These are phyloP conservation scores for Natrix natrix DNA, from an alignment of 2,797 vertebrate species.

Conservation along the genomic window DNA sequence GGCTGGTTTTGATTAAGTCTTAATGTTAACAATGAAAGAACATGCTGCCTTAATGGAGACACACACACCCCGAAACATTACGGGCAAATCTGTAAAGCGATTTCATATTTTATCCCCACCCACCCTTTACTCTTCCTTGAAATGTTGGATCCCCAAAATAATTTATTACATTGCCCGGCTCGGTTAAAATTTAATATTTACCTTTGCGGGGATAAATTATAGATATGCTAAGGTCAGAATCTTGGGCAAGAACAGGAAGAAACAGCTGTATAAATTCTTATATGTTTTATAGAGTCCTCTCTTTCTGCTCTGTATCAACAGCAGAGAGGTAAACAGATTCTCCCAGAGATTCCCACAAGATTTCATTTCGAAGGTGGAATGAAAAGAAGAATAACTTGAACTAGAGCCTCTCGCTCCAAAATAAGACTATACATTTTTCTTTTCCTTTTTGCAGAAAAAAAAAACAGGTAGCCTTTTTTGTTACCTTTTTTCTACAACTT, in stretches of 20 bases:
- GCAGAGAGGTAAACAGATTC: background rate
- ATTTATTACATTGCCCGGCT: background rate
- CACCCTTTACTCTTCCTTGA: background rate
- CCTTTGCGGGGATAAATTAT: constrained; percentile 17
- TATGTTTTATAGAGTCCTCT: background rate
- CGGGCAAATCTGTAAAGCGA: background rate
- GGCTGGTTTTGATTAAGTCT: background rate
- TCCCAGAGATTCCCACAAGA: background rate
- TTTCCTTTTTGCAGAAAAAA: background rate
- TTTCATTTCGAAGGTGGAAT: background rate
- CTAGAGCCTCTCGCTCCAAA: background rate
- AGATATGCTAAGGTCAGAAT: constrained; percentile 23
- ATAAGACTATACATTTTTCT: background rate
- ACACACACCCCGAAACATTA: background rate
- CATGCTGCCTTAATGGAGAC: background rate
- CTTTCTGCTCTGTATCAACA: background rate
- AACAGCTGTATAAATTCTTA: background rate
- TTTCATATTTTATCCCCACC: background rate
- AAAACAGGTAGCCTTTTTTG: background rate
- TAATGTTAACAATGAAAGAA: background rate
- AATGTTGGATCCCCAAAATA: background rate
- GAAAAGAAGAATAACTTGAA: background rate
- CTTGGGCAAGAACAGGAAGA: background rate
- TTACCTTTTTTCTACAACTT: background rate
- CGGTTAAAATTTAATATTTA: constrained; percentile 30